phyloP scores from a whole-genome alignment of 2,797 vertebrate genomes.

The Tarsius wallacei region DNA sequence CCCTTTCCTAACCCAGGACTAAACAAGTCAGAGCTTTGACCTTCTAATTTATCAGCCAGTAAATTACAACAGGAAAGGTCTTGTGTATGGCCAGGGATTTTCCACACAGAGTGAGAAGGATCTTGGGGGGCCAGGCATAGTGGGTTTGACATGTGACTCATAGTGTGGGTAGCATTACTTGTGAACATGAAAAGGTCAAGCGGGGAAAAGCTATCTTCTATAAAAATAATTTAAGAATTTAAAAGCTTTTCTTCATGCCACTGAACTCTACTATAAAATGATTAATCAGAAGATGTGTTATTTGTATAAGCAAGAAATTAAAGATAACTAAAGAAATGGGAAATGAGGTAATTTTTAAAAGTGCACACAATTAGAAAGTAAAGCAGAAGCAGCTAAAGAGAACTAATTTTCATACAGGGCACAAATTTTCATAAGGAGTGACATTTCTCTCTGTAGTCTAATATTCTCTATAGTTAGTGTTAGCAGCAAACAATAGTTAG shows the following conservation, averaged over 20 bases:
- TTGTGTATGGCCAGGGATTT: background rate
- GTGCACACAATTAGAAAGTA: background rate
- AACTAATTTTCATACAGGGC: background rate
- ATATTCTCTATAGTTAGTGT: background rate
- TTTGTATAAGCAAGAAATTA: background rate
- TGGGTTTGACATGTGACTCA: background rate
- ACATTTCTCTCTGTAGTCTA: background rate
- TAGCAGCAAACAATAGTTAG: background rate
- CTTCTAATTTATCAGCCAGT: conserved; percentile 74
- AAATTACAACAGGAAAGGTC: conserved; percentile 32
- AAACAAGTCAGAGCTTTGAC: conserved; percentile 69
- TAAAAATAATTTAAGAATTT: conserved; percentile 34
- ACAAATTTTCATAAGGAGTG: background rate
- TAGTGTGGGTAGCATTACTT: conserved; percentile 28
- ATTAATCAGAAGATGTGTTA: background rate
- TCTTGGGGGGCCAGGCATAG: conserved; percentile 32
- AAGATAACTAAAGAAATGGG: background rate
- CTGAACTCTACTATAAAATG: conserved; percentile 47
- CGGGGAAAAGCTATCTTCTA: conserved; percentile 31
- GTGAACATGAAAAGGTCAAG: conserved; percentile 44
- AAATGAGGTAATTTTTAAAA: conserved; percentile 32
- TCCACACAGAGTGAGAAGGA: background rate
- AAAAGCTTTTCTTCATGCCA: background rate
- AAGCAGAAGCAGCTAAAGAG: conserved; percentile 16
- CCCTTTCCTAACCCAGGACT: conserved; percentile 72